Evolutionary conservation across 2,113 vertebrate genomes (phyloP).

Genomic region (Dasyurus viverrinus): DNA sequence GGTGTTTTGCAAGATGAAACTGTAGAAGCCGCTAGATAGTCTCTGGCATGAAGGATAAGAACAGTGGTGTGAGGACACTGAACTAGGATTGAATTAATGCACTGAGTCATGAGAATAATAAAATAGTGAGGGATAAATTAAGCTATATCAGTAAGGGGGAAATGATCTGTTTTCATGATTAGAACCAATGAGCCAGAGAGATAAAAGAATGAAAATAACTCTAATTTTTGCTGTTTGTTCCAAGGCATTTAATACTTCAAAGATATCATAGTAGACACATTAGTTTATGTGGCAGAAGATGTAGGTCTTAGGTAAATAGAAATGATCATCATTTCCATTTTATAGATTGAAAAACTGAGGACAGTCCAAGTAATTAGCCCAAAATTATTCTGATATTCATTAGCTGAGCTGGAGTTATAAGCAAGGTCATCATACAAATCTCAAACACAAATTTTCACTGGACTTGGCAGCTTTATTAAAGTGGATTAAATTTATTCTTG

Average conservation of each 20-base stretch:
- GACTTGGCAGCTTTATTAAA: not conserved
- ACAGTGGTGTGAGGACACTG: slow-evolving; percentile 58
- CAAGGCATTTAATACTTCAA: not conserved
- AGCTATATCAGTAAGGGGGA: slow-evolving; percentile 35
- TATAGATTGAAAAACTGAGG: not conserved
- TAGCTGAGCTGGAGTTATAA: not conserved
- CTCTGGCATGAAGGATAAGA: slow-evolving; percentile 43
- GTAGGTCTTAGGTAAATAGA: not conserved
- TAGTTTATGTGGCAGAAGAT: not conserved
- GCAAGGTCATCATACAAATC: not conserved
- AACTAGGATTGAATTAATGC: slow-evolving; percentile 69
- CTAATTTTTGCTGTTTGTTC: not conserved
- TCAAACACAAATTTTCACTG: not conserved
- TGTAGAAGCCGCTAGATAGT: slow-evolving; percentile 36
- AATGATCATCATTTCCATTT: not conserved
- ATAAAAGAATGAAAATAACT: not conserved
- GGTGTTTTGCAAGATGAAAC: slow-evolving; percentile 58
- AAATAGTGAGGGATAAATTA: slow-evolving; percentile 44
- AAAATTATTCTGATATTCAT: not conserved
- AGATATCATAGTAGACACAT: not conserved
- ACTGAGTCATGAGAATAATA: slow-evolving; percentile 47
- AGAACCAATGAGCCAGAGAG: not conserved
- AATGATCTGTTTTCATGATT: slow-evolving; percentile 32
- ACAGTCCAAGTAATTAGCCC: not conserved
- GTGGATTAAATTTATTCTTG: not conserved